Percentiles rank a stretch among this genome's conserved stretches.
Conservation (phyloP, 1,140 invertebrate species). For the Brachionus koreanus region DNA sequence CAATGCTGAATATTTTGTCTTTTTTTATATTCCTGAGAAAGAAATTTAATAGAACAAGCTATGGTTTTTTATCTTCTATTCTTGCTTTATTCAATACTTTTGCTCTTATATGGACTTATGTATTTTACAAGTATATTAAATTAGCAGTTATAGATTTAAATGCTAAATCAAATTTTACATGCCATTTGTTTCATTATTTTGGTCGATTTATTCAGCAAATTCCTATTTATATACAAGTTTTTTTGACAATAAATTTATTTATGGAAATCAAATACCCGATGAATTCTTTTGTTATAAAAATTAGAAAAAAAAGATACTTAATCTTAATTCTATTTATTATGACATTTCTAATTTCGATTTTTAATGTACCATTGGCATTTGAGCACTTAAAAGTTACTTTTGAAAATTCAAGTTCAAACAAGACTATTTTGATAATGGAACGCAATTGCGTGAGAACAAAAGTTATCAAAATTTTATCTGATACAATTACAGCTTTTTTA, state of each 20-base stretch:
- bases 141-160: background rate
- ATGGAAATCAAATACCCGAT: background rate
- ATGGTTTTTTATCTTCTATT: background rate
- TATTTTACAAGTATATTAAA: background rate
- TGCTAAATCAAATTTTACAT: background rate
- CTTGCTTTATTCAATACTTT: background rate
- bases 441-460: background rate
- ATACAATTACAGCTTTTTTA: background rate
- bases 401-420: background rate
- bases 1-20: too few species aligned
- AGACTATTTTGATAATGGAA: background rate
- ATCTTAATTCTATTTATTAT: background rate
- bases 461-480: background rate
- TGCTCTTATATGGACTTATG: background rate
- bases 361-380: background rate
- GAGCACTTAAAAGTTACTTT: background rate
- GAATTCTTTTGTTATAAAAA: background rate
- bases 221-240: conserved; percentile 24
- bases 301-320: background rate
- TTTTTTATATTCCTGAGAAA: too few species aligned
- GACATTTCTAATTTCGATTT: background rate
- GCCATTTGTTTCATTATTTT: background rate
- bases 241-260: background rate
- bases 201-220: background rate
- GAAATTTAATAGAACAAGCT: background rate